These are phyloP conservation scores for Holothuria scabra DNA, from an alignment of 53 echinoderm and acorn worm genomes.

Conservation along the genomic window DNA sequence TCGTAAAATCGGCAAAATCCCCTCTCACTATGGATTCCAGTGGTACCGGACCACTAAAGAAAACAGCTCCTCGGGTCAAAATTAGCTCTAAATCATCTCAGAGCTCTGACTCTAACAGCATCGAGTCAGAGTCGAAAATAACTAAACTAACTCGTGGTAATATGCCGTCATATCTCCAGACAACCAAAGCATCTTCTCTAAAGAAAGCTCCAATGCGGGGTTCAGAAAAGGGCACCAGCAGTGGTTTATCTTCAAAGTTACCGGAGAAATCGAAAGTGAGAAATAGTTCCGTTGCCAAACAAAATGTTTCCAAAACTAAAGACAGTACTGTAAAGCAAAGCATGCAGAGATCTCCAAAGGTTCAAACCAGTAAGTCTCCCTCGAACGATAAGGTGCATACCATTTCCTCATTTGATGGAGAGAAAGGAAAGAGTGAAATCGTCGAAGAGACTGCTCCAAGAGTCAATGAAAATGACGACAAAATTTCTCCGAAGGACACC, in stretches of 20 bases:
- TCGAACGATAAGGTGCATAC: too few species aligned
- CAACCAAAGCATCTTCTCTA: background rate
- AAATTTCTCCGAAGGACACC: too few species aligned
- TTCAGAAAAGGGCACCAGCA: too few species aligned
- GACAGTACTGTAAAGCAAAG: too few species aligned
- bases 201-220: too few species aligned
- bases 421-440: too few species aligned
- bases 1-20: background rate
- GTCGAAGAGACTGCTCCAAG: too few species aligned
- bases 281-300: background rate
- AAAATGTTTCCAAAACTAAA: background rate
- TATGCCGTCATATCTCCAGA: background rate
- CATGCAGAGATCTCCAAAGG: too few species aligned
- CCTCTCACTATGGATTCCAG: too few species aligned
- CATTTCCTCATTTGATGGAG: too few species aligned
- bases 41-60: background rate
- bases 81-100: background rate
- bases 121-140: background rate
- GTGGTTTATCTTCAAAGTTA: background rate
- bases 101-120: slow-evolving; percentile 14
- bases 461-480: too few species aligned
- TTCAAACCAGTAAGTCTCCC: too few species aligned
- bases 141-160: background rate
- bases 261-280: background rate
- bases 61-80: background rate